Evolutionary conservation across 2,888 invertebrate species (phyloP), one percentile per base, ranked within the genome.

Genomic region (Baronia brevicornis): DNA sequence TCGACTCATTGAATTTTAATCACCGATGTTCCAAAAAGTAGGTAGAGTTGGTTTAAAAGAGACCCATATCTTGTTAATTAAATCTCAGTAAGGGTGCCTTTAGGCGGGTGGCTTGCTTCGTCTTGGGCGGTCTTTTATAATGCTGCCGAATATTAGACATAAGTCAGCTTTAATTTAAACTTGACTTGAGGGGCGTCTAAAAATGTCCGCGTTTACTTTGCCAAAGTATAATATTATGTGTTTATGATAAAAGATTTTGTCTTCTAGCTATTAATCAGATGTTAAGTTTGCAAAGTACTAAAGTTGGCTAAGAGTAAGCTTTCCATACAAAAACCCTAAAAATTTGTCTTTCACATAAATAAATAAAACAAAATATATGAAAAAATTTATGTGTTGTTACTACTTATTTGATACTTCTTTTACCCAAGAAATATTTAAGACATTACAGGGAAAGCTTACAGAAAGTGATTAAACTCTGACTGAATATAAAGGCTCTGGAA

Each of bases 21-120:
- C 70, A 72, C 48, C 68, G 67, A 69, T 74, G 68, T 69, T 65
- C 73, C 71, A 58, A 78, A 79, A 78, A 75, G 72, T 77, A 62
- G 72, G 71, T 68, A 58, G 67, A 70, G 71, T 68, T 68, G 69
- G 71, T 78, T 73, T 78, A 67, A 78, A 79, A 77, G 75, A 75
- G 72, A 68, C 67, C 65, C 77, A 74, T 84, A 82, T 84, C 82
- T 80, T 69, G 77, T 82, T 84, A 84, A 84, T 84, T 82, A 84
- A 84, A 84, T 84, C 82, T 72, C 79, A 61, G 77, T 65, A 54
- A 31, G 79, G 80, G 73, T 54, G 75, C 71, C 71, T 68, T 56
- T 51, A 57, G 65, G 67, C 63, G 67, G 57, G 60, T 52, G 62
- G 60, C 57, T 59, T 46, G 58, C 44, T 33, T 36, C 57, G 52